Conservation (phyloP, 2,888 invertebrate species). For the Caenorhabditis sulstoni region DNA sequence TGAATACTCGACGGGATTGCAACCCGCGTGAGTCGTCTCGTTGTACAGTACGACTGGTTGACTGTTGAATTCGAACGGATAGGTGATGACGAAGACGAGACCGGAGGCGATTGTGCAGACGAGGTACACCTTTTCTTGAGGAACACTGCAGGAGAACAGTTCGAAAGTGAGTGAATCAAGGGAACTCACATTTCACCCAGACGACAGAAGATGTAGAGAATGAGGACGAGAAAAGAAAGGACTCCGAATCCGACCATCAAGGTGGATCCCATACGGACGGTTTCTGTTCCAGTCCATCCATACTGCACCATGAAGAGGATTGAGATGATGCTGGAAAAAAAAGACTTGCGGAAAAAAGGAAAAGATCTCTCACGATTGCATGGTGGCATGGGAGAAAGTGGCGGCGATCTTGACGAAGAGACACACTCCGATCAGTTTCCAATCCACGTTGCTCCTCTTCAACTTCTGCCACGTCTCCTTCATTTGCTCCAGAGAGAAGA, state of each 20-base stretch:
- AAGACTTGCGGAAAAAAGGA: not conserved
- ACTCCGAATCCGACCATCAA: slow-evolving; percentile 50
- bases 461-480: slow-evolving; percentile 16
- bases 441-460: slow-evolving; percentile 40
- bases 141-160: slow-evolving; percentile 32
- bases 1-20: slow-evolving; percentile 54
- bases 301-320: slow-evolving; percentile 59
- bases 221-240: slow-evolving; percentile 35
- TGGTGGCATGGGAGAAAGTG: slow-evolving; percentile 56
- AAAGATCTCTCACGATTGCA: slow-evolving; percentile 44
- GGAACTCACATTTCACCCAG: slow-evolving; percentile 51
- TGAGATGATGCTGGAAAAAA: slow-evolving; percentile 45
- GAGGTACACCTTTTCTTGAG: slow-evolving; percentile 52
- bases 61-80: slow-evolving; percentile 50
- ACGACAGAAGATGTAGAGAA: slow-evolving; percentile 55
- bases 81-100: slow-evolving; percentile 50
- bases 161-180: not conserved
- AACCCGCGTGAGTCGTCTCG: slow-evolving; percentile 60
- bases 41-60: slow-evolving; percentile 46
- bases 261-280: slow-evolving; percentile 47
- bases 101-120: slow-evolving; percentile 37
- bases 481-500: slow-evolving; percentile 37
- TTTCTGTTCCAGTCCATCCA: slow-evolving; percentile 60
- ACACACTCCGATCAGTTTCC: slow-evolving; percentile 49
- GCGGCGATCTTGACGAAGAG: slow-evolving; percentile 49